Evolutionary conservation across 2,888 invertebrate species (phyloP), one percentile per base, ranked within the genome.

Genomic region (Digitonthophagus gazella): DNA sequence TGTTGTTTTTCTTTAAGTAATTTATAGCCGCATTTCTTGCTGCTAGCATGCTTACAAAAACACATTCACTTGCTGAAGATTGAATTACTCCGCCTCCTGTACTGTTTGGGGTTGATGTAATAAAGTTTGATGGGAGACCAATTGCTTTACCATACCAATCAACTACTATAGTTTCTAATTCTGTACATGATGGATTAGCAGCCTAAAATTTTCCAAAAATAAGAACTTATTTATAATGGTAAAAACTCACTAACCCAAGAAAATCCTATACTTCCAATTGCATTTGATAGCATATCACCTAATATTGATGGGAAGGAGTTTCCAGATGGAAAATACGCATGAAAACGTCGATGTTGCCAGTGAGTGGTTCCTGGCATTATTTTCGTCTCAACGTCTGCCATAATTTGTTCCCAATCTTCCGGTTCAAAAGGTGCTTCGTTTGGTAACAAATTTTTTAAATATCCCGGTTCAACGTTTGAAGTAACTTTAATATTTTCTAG

Each of bases 321-420:
- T n/a, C 98, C 98, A 11, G 98, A 91, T 2, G 99, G 98, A 81
- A 99, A 99, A 83, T 99, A 99, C 0, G 99, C 99, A 82, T 98
- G 98, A 84, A 99, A 99, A 70, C 95, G 87, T 0, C 98, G 98
- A 86, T 98, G 98, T 81, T 98, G 98, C 99, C 99, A 99, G 83
- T 98, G 96, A 0, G 98, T 98, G 65, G 96, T 93, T 54, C 96
- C 96, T 0, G 95, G 95, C 95, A 96, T 95, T 77, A 96, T 96
- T 84, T 94, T 95, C 69, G 88, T 87, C 80, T 97, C 95, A 44
- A 97, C 92, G 78, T 97, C 97, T 11, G 83, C 85, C 93, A 97
- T 95, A 72, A 97, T 96, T 66, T 87, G 85, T 66, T 93, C 91
- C 95, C 96, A 98, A 67, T 89, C 81, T 79, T 97, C 96, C 0